phyloP scores from a whole-genome alignment of 2,113 vertebrate species.

The Atrichornis clamosus region DNA sequence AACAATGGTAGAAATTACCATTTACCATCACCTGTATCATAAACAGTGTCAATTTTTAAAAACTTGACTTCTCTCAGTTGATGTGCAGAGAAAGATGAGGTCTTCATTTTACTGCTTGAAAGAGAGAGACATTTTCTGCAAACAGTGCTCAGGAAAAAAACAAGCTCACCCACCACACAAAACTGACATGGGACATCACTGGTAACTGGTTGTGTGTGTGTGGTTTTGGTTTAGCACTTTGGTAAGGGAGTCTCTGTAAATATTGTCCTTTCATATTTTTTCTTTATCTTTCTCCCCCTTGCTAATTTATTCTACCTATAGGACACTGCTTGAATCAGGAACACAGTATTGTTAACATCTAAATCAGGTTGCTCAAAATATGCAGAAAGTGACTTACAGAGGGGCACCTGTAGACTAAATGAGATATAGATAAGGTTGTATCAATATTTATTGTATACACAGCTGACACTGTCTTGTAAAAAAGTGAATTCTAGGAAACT shows the following conservation, averaged over 20 bases:
- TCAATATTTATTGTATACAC: neutral
- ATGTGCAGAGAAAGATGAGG: neutral
- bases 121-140: neutral
- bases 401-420: neutral
- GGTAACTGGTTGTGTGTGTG: neutral
- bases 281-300: neutral
- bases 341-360: neutral
- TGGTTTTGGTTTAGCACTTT: neutral
- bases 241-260: neutral
- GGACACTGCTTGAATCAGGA: neutral
- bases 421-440: neutral
- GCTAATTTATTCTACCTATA: neutral
- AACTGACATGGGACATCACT: neutral
- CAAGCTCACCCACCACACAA: neutral
- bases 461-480: neutral
- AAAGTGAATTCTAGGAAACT: neutral
- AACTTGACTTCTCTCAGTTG: neutral
- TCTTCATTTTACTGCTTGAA: neutral
- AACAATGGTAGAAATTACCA: neutral
- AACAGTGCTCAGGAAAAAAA: neutral
- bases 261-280: neutral
- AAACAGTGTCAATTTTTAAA: neutral
- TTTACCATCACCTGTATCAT: neutral
- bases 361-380: neutral
- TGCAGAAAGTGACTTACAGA: neutral